These are phyloP conservation scores for Uropsilus gracilis DNA, from an alignment of 2,113 vertebrate species.

Conservation along the genomic window DNA sequence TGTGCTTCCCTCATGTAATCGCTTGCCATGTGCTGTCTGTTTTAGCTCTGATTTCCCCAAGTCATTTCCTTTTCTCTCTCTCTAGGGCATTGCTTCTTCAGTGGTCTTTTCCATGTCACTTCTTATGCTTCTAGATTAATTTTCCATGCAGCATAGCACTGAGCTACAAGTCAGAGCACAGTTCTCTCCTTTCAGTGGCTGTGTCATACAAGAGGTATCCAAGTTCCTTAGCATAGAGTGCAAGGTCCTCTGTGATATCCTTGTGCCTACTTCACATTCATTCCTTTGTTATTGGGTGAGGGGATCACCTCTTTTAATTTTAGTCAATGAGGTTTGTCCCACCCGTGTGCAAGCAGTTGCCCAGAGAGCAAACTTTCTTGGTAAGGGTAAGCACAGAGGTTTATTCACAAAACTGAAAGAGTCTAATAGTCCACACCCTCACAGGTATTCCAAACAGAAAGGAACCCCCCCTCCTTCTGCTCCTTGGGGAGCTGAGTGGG, in stretches of 20 bases:
- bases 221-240: not conserved
- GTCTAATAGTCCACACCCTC: too few species aligned
- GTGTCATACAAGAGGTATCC: not conserved
- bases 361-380: too few species aligned
- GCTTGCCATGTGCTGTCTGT: not conserved
- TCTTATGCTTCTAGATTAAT: not conserved
- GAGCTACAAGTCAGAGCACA: not conserved
- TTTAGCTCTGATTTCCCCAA: conserved; percentile 18
- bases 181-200: not conserved
- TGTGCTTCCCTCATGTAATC: not conserved
- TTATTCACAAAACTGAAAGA: too few species aligned
- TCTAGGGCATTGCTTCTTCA: not conserved
- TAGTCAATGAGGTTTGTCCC: too few species aligned
- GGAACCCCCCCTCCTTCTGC: too few species aligned
- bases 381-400: too few species aligned
- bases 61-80: not conserved
- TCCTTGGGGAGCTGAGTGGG: too few species aligned
- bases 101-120: not conserved
- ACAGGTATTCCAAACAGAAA: too few species aligned
- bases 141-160: not conserved
- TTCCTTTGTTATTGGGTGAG: too few species aligned
- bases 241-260: not conserved
- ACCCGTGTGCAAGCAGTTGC: too few species aligned
- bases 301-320: too few species aligned
- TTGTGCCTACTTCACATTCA: not conserved